Conservation (phyloP, 2,888 invertebrate species). For the Megaustenia siamemsis region DNA sequence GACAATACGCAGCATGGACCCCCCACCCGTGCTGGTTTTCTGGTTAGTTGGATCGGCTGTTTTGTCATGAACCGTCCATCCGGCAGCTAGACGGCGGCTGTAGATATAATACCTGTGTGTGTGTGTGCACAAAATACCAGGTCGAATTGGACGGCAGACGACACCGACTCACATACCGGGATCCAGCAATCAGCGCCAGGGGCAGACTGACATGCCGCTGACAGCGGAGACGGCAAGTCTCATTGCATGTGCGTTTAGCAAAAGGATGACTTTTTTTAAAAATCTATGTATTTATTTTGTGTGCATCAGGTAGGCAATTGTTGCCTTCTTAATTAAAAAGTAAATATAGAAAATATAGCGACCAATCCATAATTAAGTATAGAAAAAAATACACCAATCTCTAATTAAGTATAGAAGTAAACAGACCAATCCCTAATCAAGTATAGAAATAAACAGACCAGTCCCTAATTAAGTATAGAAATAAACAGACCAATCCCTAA, state of each 20-base stretch:
- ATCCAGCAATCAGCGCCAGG: not conserved
- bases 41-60: slow-evolving; percentile 20
- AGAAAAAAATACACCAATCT: too few species aligned
- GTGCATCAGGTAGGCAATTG: too few species aligned
- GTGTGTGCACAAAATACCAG: slow-evolving; percentile 29
- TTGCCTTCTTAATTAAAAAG: too few species aligned
- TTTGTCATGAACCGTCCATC: not conserved
- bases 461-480: too few species aligned
- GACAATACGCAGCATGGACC: slow-evolving; percentile 15
- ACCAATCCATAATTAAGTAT: too few species aligned
- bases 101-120: slow-evolving; percentile 17
- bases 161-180: slow-evolving; percentile 6
- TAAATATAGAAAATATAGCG: too few species aligned
- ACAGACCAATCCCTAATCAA: too few species aligned
- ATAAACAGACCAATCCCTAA: too few species aligned
- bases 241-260: not conserved
- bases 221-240: not conserved
- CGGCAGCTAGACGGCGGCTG: not conserved
- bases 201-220: not conserved
- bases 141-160: slow-evolving; percentile 9
- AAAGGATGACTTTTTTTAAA: too few species aligned
- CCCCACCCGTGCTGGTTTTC: slow-evolving; percentile 24
- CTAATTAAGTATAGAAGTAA: too few species aligned
- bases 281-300: too few species aligned
- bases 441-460: too few species aligned